Evolutionary conservation across 2,888 invertebrate species (phyloP).

Genomic region (Corbicula japonica): DNA sequence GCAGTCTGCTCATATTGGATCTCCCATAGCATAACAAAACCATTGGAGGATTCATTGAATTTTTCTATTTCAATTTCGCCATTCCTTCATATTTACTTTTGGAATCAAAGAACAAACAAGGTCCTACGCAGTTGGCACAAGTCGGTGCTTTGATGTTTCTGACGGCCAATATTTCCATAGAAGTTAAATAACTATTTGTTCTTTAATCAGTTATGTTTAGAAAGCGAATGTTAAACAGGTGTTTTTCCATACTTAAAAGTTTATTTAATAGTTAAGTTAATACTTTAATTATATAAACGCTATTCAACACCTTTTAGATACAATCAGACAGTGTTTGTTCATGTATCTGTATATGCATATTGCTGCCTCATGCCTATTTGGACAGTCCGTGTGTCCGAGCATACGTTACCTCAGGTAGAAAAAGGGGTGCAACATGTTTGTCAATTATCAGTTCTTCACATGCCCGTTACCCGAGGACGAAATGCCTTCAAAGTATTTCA

Average conservation of each 20-base stretch:
- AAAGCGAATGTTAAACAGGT: conserved; percentile 24
- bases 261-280: conserved; percentile 27
- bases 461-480: too few species aligned
- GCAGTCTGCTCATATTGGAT: conserved; percentile 2
- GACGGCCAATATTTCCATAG: conserved; percentile 45
- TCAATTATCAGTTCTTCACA: too few species aligned
- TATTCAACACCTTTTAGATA: neutral
- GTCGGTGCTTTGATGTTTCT: conserved; percentile 45
- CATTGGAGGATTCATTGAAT: neutral
- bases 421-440: too few species aligned
- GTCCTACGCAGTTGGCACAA: conserved; percentile 5
- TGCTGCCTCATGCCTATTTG: too few species aligned
- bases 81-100: neutral
- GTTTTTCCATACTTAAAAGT: conserved; percentile 14
- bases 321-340: neutral
- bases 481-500: neutral
- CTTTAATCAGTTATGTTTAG: conserved; percentile 38
- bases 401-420: too few species aligned
- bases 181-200: conserved; percentile 40
- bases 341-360: too few species aligned
- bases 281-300: neutral
- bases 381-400: too few species aligned
- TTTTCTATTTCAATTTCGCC: neutral
- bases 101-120: neutral
- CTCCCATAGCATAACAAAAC: neutral